A percentile compares a stretch with the other conserved stretches of the same genome.
These are phyloP conservation scores for Crenuchus spilurus DNA, from an alignment of 2,797 vertebrate species.

Conservation along the genomic window DNA sequence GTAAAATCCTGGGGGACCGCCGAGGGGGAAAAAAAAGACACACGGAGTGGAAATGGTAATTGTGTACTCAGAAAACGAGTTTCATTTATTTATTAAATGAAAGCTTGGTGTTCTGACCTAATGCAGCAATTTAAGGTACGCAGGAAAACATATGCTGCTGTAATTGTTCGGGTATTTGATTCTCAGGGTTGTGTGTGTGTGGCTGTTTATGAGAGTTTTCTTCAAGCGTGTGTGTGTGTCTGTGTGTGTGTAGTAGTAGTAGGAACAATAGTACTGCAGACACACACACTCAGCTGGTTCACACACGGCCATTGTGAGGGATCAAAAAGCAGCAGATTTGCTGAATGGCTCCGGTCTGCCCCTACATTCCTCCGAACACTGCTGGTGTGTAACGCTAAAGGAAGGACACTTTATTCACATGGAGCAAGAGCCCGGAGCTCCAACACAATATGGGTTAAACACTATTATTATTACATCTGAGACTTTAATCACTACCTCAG, in stretches of 20 bases:
- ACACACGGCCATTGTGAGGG: constrained; percentile 48
- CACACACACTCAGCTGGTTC: constrained; percentile 39
- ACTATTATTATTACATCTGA: background rate
- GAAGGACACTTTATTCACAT: constrained; percentile 27
- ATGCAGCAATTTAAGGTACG: constrained; percentile 75
- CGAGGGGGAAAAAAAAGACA: constrained; percentile 71
- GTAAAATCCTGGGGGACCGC: constrained; percentile 77
- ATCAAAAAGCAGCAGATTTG: constrained; percentile 41
- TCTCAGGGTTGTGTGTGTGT: constrained; percentile 33
- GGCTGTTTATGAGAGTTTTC: constrained; percentile 37
- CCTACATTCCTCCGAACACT: constrained; percentile 39
- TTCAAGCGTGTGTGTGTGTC: constrained; percentile 21
- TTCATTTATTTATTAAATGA: constrained; percentile 89
- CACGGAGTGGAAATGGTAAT: constrained; percentile 81
- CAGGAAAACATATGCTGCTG: constrained; percentile 66
- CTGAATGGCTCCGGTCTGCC: constrained; percentile 41
- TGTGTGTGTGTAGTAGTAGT: background rate
- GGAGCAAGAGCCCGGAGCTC: constrained; percentile 31
- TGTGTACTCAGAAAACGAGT: constrained; percentile 83
- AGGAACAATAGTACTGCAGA: constrained; percentile 39
- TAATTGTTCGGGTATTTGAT: constrained; percentile 68
- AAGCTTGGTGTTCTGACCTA: constrained; percentile 90
- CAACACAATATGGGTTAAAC: constrained; percentile 1
- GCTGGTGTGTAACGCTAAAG: constrained; percentile 29
- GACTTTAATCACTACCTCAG: background rate